A percentile compares a stretch with the other conserved stretches of the same genome.
Conservation (phyloP, 2,797 vertebrate genomes). For the Labeo calbasu region DNA sequence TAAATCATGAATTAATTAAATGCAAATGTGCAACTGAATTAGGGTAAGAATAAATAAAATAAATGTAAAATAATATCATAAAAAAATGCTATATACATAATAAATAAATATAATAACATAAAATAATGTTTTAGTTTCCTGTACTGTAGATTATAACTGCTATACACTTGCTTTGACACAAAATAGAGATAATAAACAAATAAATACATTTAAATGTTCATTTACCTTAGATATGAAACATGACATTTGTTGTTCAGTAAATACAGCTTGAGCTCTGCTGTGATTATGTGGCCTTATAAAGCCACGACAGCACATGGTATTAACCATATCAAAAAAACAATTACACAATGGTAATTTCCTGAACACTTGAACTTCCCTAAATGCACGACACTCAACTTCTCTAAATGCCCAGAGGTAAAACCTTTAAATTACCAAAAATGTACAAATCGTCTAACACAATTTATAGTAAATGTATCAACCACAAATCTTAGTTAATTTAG, state of each 20-base stretch:
- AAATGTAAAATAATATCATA: too few species aligned
- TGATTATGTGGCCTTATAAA: background rate
- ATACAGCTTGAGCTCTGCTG: background rate
- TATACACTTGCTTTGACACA: background rate
- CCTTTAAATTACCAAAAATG: background rate
- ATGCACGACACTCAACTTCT: conserved; percentile 1
- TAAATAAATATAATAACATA: background rate
- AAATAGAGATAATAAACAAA: background rate
- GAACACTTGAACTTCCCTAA: conserved; percentile 20
- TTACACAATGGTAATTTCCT: background rate
- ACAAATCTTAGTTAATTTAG: background rate
- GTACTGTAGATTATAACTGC: too few species aligned
- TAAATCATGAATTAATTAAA: background rate
- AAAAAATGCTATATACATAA: too few species aligned
- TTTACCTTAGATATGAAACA: conserved; percentile 32
- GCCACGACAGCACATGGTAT: background rate
- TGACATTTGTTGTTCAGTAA: background rate
- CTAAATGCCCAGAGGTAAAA: background rate
- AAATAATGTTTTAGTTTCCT: background rate
- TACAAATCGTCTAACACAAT: background rate
- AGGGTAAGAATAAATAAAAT: too few species aligned
- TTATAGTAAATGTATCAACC: background rate
- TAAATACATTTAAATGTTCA: background rate
- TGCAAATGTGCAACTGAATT: background rate
- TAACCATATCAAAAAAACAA: background rate